phyloP scores from a whole-genome alignment of 37 sponge, comb jelly and placozoan species.

The Ephydatia muelleri region DNA sequence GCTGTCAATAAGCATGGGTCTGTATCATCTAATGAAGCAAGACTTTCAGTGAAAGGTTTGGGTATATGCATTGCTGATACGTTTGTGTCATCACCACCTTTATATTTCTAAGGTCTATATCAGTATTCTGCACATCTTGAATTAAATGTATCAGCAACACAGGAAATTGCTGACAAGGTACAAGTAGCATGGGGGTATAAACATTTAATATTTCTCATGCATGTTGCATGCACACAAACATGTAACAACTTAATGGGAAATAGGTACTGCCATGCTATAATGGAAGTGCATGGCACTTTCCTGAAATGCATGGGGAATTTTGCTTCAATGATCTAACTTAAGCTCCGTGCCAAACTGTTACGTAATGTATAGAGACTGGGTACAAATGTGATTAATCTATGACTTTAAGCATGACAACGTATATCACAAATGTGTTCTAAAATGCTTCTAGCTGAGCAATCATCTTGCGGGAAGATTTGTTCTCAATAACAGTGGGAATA shows the following conservation, averaged over 20 bases:
- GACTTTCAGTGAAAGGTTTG: not conserved
- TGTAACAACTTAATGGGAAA: too few relatives aligned
- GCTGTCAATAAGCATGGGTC: not conserved
- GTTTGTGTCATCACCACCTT: not conserved
- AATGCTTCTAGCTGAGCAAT: not conserved
- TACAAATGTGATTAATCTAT: too few relatives aligned
- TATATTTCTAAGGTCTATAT: not conserved
- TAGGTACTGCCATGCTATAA: not conserved
- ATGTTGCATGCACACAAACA: too few relatives aligned
- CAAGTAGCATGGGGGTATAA: too few relatives aligned
- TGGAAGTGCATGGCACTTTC: too few relatives aligned
- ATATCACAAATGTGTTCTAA: not conserved
- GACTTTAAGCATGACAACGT: too few relatives aligned
- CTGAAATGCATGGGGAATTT: too few relatives aligned
- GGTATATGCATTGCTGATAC: not conserved
- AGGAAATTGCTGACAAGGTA: not conserved
- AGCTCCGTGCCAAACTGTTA: too few relatives aligned
- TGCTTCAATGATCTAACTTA: too few relatives aligned
- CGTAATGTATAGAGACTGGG: too few relatives aligned
- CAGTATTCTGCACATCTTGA: not conserved
- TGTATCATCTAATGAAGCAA: not conserved
- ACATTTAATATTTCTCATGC: too few relatives aligned
- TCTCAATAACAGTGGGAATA: not conserved
- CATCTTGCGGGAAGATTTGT: not conserved
- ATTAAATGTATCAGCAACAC: not conserved